Conservation (phyloP, 2,888 invertebrate genomes). For the Yponomeuta evonymella region DNA sequence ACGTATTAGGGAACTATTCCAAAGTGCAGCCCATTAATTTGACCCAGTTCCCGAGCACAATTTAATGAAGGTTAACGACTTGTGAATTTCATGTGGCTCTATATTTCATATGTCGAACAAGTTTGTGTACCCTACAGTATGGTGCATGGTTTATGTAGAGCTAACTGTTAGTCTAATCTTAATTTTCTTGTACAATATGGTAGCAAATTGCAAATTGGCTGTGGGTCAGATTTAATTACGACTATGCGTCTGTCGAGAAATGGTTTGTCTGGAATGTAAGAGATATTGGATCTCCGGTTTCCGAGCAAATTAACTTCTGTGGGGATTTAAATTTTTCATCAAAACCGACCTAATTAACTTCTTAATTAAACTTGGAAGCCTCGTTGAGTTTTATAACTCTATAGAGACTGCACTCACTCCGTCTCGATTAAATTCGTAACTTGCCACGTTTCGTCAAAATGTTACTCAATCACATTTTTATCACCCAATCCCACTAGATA, state of each 20-base stretch:
- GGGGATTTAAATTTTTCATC: slow-evolving; percentile 69
- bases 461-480: background rate
- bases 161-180: background rate
- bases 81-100: background rate
- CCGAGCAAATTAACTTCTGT: slow-evolving; percentile 65
- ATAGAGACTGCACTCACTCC: slow-evolving; percentile 41
- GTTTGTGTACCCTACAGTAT: background rate
- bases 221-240: background rate
- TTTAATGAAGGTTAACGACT: slow-evolving; percentile 1
- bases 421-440: slow-evolving; percentile 32
- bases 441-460: slow-evolving; percentile 6
- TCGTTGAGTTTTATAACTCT: slow-evolving; percentile 48
- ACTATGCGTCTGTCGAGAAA: background rate
- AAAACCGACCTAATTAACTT: slow-evolving; percentile 67
- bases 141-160: background rate
- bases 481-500: background rate
- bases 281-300: slow-evolving; percentile 54
- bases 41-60: background rate
- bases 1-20: slow-evolving; percentile 34
- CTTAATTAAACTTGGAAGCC: slow-evolving; percentile 66
- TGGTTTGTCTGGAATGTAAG: background rate
- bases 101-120: background rate
- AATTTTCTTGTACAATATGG: background rate
- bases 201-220: background rate
- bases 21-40: slow-evolving; percentile 24